Base-by-base conservation (phyloP, 1,140 invertebrate species). In the Oncopeltus fasciatus region DNA sequence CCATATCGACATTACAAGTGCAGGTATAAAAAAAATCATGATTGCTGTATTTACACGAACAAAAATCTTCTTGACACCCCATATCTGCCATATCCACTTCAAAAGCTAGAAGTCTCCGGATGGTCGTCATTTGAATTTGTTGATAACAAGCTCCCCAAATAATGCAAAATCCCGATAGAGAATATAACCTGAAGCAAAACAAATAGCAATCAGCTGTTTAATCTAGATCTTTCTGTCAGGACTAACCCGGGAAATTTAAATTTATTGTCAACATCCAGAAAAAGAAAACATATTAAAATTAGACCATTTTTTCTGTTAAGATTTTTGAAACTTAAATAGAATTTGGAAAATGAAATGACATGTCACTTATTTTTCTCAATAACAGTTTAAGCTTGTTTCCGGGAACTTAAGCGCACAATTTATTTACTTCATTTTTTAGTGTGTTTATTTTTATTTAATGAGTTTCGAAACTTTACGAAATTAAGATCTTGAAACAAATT, bases 171-270 rank as follows among this genome's bases (percentile, higher is more conserved):
- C 14, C 31, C 5, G 14, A 38, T 14, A 8, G 5, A 18, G 24
- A 53, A 18, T 53, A 53, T 53, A 53, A 53, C 49, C 49, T 53
- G 49, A 53, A 53, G 49, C 49, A 53, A 53, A 53, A 53, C 49
- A 53, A 53, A 53, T 53, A 53, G 20, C 18, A 24, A 53, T 26
- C 49, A 53, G 49, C 49, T 53, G 49, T 24, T 53, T 24, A 53
- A 24, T 53, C 49, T 24, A 53, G 49, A 53, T 24, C 49, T 53
- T 53, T 53, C 49, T 21, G 24, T 26, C 1, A 53, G 21, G 18
- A 24, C n/a, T 1, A 26, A 24, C 20, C 18, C 49, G 49, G 20
- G 49, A 53, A 53, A 53, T 53, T 53, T 53, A 24, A 53, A 53
- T 53, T 14, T 38, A 14, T 14, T 38, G 31, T 38, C 31, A n/a